Conservation (phyloP, 2,888 invertebrate species). For the Thera obeliscata region DNA sequence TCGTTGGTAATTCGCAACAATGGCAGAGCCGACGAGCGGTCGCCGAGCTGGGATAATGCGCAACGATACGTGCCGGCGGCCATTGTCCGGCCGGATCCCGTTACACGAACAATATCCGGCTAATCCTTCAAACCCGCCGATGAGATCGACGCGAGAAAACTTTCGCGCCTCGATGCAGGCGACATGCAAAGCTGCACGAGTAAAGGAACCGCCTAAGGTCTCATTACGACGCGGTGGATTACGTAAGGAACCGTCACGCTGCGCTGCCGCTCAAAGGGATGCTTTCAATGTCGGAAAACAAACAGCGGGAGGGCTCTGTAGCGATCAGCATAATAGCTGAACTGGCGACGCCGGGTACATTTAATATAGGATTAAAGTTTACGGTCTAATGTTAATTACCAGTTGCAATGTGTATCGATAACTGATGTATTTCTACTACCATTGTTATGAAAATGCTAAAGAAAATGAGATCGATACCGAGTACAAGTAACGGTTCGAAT, state of each 20-base stretch:
- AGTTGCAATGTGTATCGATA: slow-evolving; percentile 28
- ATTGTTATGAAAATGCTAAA: slow-evolving; percentile 20
- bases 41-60: slow-evolving; percentile 73
- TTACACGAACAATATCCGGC: slow-evolving; percentile 74
- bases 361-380: slow-evolving; percentile 53
- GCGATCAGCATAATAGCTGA: slow-evolving; percentile 31
- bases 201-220: slow-evolving; percentile 66
- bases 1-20: slow-evolving; percentile 80
- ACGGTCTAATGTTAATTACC: slow-evolving; percentile 42
- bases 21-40: slow-evolving; percentile 60
- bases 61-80: slow-evolving; percentile 73
- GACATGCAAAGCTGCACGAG: slow-evolving; percentile 61
- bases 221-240: slow-evolving; percentile 73
- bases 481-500: slow-evolving; percentile 33
- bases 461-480: slow-evolving; percentile 18
- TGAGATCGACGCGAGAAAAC: slow-evolving; percentile 70
- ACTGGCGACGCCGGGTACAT: slow-evolving; percentile 41
- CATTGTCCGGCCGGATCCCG: slow-evolving; percentile 71
- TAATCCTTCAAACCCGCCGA: slow-evolving; percentile 79
- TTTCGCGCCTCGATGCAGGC: slow-evolving; percentile 80
- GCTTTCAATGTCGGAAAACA: slow-evolving; percentile 67
- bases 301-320: slow-evolving; percentile 69
- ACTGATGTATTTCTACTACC: slow-evolving; percentile 3
- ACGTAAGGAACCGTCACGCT: slow-evolving; percentile 70
- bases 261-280: slow-evolving; percentile 62